Percentiles rank a stretch among this genome's conserved stretches.
Conservation (phyloP, 2,797 vertebrate species). For the Crenuchus spilurus region DNA sequence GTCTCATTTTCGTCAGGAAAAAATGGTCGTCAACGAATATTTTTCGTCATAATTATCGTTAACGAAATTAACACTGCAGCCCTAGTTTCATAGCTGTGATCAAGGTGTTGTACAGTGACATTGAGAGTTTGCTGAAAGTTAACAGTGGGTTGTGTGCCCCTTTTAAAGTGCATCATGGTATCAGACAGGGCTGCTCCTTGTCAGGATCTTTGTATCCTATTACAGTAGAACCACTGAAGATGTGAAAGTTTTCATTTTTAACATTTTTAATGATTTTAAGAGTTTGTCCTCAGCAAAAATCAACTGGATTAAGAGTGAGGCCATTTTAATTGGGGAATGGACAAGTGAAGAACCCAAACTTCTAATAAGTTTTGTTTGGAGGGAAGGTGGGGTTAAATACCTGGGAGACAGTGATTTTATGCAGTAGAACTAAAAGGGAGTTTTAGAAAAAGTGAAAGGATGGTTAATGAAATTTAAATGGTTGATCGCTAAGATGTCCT, state of each 20-base stretch:
- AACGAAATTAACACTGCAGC: no score
- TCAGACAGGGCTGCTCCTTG: background rate
- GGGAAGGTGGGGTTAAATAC: no score
- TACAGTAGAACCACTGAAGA: background rate
- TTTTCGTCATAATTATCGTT: no score
- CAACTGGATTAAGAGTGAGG: no score
- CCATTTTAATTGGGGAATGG: no score
- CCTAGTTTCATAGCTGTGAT: conserved; percentile 22
- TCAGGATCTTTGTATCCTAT: background rate
- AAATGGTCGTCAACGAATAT: no score
- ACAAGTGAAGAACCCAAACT: no score
- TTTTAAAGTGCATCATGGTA: background rate
- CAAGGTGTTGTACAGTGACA: background rate
- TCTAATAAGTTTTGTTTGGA: no score
- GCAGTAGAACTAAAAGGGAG: background rate
- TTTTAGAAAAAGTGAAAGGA: background rate
- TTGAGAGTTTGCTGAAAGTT: background rate
- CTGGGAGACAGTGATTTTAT: conserved; percentile 1
- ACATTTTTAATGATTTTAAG: no score
- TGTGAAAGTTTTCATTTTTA: no score
- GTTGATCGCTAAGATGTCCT: conserved; percentile 16
- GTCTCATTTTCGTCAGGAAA: no score
- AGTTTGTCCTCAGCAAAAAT: no score
- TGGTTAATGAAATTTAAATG: conserved; percentile 2
- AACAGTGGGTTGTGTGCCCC: background rate